phyloP scores from a whole-genome alignment of 1,140 invertebrate species.

The Polypedilum pembai region DNA sequence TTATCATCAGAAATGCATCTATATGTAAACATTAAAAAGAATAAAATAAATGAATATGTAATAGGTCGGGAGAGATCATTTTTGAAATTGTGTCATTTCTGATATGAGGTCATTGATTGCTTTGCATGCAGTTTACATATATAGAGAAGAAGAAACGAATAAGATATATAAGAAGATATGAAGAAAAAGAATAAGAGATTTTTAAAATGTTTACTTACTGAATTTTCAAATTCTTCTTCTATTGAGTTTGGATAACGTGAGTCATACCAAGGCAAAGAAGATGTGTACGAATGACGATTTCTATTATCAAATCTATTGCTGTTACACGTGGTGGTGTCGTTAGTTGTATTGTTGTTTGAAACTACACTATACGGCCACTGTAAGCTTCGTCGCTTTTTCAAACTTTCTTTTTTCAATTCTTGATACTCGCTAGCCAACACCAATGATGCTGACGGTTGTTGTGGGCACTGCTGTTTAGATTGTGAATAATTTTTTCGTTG shows the following conservation, averaged over 20 bases:
- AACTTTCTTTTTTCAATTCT: conserved; percentile 25
- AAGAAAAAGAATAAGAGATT: no score
- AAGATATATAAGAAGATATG: no score
- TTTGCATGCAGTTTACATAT: no score
- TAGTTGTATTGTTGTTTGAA: background rate
- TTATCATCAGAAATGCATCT: no score
- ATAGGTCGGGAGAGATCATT: no score
- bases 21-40: no score
- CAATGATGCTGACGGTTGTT: background rate
- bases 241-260: background rate
- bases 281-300: background rate
- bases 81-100: no score
- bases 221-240: conserved; percentile 10
- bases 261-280: background rate
- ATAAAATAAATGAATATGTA: no score
- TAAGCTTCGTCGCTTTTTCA: background rate
- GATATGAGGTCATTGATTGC: no score
- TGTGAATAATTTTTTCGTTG: conserved; percentile 1
- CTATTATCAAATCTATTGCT: conserved; percentile 3
- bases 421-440: background rate
- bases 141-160: no score
- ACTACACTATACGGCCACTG: background rate
- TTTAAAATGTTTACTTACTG: background rate
- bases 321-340: background rate
- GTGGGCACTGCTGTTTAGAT: background rate